phyloP scores from a whole-genome alignment of 1,140 invertebrate species.

The Acromyrmex echinatior region DNA sequence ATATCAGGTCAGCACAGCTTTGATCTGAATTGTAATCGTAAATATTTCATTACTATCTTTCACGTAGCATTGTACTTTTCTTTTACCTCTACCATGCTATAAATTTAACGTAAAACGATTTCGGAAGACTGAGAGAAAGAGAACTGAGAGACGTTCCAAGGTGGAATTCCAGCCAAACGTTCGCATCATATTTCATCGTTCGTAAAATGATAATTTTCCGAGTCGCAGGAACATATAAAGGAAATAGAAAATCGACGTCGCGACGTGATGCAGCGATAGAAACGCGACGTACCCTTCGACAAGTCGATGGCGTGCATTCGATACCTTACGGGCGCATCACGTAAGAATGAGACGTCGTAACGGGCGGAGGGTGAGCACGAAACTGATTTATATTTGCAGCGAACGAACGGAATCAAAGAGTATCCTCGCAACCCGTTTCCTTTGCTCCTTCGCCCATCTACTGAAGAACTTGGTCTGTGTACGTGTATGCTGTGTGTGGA shows the following conservation, averaged over 20 bases:
- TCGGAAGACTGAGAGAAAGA: neutral
- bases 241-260: constrained; percentile 50
- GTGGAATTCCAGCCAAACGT: constrained; percentile 37
- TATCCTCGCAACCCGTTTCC: constrained; percentile 35
- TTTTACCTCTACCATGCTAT: neutral
- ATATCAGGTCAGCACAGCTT: neutral
- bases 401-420: constrained; percentile 47
- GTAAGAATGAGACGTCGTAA: constrained; percentile 57
- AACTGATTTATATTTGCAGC: constrained; percentile 60
- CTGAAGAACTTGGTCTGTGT: too few species aligned
- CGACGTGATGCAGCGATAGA: constrained; percentile 51
- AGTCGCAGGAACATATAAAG: constrained; percentile 46
- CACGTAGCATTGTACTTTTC: neutral
- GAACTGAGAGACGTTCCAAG: neutral
- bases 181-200: constrained; percentile 51
- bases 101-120: constrained; percentile 39
- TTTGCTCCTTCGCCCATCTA: neutral
- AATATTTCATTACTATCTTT: constrained; percentile 13
- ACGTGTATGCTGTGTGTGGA: neutral
- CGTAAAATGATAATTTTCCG: constrained; percentile 58
- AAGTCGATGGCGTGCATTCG: constrained; percentile 41
- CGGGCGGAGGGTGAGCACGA: constrained; percentile 24
- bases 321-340: constrained; percentile 43
- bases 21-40: constrained; percentile 27
- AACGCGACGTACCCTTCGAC: constrained; percentile 42